Conservation (phyloP, 2,113 vertebrate species). For the Crotalus viridis region DNA sequence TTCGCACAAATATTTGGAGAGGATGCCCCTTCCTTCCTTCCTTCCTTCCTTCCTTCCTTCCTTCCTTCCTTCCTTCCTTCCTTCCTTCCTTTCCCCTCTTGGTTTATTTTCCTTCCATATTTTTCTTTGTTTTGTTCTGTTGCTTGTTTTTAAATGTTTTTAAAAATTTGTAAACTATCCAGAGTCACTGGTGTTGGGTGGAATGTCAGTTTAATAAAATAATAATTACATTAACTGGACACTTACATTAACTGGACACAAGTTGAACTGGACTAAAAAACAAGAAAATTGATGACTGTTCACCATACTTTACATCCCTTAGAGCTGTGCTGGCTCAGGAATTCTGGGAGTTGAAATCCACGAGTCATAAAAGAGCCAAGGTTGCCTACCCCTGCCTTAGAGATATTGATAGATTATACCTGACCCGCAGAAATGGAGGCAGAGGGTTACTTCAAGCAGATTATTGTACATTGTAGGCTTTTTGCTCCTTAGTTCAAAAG, state of each 20-base stretch:
- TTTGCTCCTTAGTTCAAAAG: background rate
- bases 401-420: background rate
- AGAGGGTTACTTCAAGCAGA: background rate
- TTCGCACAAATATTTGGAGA: background rate
- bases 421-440: background rate
- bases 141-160: background rate
- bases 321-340: background rate
- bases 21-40: background rate
- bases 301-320: background rate
- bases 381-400: background rate
- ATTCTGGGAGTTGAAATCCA: no score
- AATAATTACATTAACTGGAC: background rate
- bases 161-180: background rate
- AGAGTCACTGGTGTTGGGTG: background rate
- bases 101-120: background rate
- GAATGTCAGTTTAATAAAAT: background rate
- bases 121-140: background rate
- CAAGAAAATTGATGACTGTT: background rate
- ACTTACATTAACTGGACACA: background rate
- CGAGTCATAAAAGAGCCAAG: no score
- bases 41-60: background rate
- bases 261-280: background rate
- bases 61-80: no score
- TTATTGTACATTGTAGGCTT: background rate
- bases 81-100: background rate